phyloP scores from a whole-genome alignment of 2,113 vertebrate genomes.

The Cebidichthys violaceus region DNA sequence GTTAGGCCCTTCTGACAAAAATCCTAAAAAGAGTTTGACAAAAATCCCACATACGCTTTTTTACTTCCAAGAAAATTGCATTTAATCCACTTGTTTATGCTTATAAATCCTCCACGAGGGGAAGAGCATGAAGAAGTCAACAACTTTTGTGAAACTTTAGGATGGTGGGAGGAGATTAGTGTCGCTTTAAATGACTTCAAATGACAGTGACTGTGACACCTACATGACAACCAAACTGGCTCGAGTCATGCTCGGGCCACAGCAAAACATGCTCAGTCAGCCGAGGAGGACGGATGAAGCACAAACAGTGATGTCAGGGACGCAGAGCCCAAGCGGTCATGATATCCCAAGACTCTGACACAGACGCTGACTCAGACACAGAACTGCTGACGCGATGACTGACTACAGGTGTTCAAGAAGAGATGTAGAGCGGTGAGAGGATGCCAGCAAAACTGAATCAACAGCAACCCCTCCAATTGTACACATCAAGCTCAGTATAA shows the following conservation, averaged over 20 bases:
- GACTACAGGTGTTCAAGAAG: conserved; percentile 28
- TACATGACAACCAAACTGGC: conserved; percentile 41
- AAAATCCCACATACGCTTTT: not conserved
- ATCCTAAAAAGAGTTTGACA: no score
- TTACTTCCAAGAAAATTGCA: not conserved
- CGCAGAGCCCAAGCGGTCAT: not conserved
- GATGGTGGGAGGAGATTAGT: conserved; percentile 20
- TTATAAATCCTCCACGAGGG: not conserved
- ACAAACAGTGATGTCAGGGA: conserved; percentile 28
- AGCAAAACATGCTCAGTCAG: conserved; percentile 44
- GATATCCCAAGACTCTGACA: conserved; percentile 43
- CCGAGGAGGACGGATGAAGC: conserved; percentile 26
- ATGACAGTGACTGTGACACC: conserved; percentile 7
- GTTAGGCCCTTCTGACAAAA: not conserved
- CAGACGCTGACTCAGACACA: conserved; percentile 20
- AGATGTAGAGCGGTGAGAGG: conserved; percentile 33
- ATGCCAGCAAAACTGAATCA: conserved; percentile 33
- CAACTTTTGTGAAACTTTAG: conserved; percentile 7
- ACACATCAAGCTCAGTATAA: not conserved
- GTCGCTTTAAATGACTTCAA: conserved; percentile 35
- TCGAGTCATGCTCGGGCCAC: conserved; percentile 37
- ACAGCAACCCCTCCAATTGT: not conserved
- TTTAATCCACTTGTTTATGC: not conserved
- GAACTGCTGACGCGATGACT: conserved; percentile 43
- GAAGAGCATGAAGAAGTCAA: conserved; percentile 2